Evolutionary conservation across 2,113 vertebrate species (phyloP).

Genomic region (Thalassoma bifasciatum): DNA sequence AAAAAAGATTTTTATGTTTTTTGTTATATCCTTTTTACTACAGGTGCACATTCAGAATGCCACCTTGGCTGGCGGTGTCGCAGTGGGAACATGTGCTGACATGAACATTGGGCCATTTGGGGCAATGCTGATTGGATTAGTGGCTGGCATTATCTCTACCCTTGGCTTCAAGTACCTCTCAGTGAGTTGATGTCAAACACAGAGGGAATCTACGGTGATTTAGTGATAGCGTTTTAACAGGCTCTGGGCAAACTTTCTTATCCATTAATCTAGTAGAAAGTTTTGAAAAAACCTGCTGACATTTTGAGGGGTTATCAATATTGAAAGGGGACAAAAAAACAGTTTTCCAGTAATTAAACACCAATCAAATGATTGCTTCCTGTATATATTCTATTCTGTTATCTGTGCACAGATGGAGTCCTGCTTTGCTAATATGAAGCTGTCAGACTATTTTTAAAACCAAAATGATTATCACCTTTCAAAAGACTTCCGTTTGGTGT

Average conservation of each 20-base stretch:
- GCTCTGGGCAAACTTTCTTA: too few relatives aligned
- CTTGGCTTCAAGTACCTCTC: constrained; percentile 89
- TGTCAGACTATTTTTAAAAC: neutral
- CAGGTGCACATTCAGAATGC: constrained; percentile 98
- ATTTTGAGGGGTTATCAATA: too few relatives aligned
- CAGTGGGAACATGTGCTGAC: constrained; percentile 94
- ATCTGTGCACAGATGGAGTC: neutral
- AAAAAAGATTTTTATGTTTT: neutral
- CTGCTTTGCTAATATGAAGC: neutral
- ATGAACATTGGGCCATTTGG: constrained; percentile 85
- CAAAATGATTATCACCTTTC: constrained; percentile 5
- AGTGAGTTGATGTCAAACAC: constrained; percentile 80
- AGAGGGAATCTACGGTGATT: neutral
- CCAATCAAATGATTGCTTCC: neutral
- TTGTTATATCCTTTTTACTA: neutral
- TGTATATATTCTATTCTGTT: neutral
- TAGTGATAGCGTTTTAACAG: too few relatives aligned
- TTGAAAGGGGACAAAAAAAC: too few relatives aligned
- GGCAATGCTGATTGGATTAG: constrained; percentile 90
- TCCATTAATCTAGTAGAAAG: neutral
- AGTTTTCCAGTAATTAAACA: too few relatives aligned
- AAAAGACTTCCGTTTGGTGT: neutral
- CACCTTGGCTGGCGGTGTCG: constrained; percentile 95
- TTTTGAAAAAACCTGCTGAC: neutral
- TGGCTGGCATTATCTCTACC: constrained; percentile 90